Evolutionary conservation across 2,797 vertebrate genomes (phyloP).

Genomic region (Oophaga sylvatica): DNA sequence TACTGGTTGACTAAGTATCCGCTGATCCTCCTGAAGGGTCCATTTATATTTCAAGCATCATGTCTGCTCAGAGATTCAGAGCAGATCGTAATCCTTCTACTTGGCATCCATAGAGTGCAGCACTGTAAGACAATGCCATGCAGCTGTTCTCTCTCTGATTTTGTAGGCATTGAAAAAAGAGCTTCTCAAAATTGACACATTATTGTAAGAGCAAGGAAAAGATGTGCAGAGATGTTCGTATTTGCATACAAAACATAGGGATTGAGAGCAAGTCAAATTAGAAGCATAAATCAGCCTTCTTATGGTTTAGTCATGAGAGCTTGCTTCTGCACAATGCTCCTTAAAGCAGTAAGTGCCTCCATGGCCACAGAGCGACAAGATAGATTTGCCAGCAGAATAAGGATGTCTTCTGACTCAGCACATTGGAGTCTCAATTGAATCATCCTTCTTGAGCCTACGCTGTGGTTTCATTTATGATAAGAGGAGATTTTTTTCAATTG

Average conservation of each 20-base stretch:
- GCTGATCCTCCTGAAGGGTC: neutral
- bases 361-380: slow-evolving; percentile 8
- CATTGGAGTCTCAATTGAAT: slow-evolving; percentile 23
- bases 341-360: slow-evolving; percentile 29
- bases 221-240: slow-evolving; percentile 46
- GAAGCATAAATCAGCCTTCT: slow-evolving; percentile 56
- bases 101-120: neutral
- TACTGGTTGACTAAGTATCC: neutral
- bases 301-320: slow-evolving; percentile 58
- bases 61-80: slow-evolving; percentile 22
- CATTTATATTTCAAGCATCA: slow-evolving; percentile 39
- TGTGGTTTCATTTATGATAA: slow-evolving; percentile 6
- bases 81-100: slow-evolving; percentile 27
- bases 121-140: slow-evolving; percentile 45
- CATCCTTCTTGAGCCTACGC: neutral
- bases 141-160: slow-evolving; percentile 43
- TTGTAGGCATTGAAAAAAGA: slow-evolving; percentile 41
- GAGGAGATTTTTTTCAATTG: neutral
- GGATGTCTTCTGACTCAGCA: slow-evolving; percentile 43
- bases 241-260: slow-evolving; percentile 56
- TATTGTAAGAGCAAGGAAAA: slow-evolving; percentile 49
- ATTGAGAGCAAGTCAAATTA: slow-evolving; percentile 53
- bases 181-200: slow-evolving; percentile 10
- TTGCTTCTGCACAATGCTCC: slow-evolving; percentile 15
- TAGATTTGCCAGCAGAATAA: slow-evolving; percentile 32